Evolutionary conservation across 2,113 vertebrate species (phyloP).

Genomic region (Anser cygnoides): DNA sequence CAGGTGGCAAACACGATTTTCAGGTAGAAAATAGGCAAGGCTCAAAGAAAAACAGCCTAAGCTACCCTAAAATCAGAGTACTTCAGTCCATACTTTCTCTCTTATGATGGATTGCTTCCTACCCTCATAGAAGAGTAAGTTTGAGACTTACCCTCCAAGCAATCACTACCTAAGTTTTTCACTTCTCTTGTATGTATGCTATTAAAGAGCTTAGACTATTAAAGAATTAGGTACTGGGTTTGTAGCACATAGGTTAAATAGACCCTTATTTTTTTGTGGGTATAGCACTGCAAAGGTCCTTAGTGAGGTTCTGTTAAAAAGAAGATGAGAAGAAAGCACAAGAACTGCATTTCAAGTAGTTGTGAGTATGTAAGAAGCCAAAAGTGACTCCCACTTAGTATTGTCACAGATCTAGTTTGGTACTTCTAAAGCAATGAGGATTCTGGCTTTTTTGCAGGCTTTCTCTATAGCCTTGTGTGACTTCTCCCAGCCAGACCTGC

Average conservation of each 20-base stretch:
- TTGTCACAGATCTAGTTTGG: background rate
- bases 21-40: background rate
- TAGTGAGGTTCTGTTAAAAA: background rate
- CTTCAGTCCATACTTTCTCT: background rate
- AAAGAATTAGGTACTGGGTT: background rate
- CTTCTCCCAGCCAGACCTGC: background rate
- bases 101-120: background rate
- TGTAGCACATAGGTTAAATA: background rate
- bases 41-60: background rate
- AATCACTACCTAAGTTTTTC: background rate
- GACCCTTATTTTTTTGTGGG: background rate
- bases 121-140: background rate
- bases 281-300: background rate
- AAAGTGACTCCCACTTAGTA: background rate
- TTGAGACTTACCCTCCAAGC: background rate
- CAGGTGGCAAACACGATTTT: background rate
- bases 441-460: background rate
- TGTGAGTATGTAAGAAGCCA: background rate
- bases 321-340: background rate
- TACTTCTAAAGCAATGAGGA: background rate
- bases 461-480: background rate
- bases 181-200: background rate
- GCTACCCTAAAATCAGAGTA: background rate
- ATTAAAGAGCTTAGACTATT: background rate
- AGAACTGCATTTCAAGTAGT: background rate